Conservation (phyloP, 2,888 invertebrate species). For the Melanostoma scalare region DNA sequence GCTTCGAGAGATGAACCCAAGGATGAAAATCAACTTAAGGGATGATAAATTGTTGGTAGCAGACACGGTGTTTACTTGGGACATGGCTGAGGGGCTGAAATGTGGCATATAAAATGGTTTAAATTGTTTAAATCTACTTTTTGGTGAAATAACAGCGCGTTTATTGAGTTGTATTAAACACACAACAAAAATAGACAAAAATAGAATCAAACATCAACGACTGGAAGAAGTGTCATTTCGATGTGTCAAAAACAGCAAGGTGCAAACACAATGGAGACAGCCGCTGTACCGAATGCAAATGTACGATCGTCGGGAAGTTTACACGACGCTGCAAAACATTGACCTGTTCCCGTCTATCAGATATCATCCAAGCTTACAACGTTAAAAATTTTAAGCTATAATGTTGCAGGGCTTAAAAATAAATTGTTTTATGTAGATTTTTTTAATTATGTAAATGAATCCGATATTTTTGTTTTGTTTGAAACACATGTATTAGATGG, state of each 20-base stretch:
- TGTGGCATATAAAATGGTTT: background rate
- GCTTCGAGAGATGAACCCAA: background rate
- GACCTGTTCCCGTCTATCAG: constrained; percentile 7
- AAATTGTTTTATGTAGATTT: constrained; percentile 11
- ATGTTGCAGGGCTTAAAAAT: constrained; percentile 15
- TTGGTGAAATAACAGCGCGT: background rate
- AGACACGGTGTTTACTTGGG: constrained; percentile 6
- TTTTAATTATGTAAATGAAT: constrained; percentile 31
- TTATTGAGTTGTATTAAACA: constrained; percentile 2
- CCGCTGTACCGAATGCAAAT: background rate
- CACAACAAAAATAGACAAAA: background rate
- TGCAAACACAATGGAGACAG: background rate
- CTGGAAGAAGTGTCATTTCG: constrained; percentile 2
- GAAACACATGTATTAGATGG: constrained; percentile 30
- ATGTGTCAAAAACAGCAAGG: background rate
- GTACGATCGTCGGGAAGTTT: constrained; percentile 1
- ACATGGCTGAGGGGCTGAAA: constrained; percentile 1
- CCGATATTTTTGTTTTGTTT: constrained; percentile 21
- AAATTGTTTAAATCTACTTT: constrained; percentile 2
- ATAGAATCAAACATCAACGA: constrained; percentile 4
- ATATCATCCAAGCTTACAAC: constrained; percentile 6
- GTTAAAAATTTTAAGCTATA: constrained; percentile 5
- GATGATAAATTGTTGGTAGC: constrained; percentile 1
- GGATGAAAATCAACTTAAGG: background rate
- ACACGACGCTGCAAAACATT: background rate